Evolutionary conservation across 2,797 vertebrate genomes (phyloP), one percentile per base, ranked within the genome.

Genomic region (Okamejei kenojei): DNA sequence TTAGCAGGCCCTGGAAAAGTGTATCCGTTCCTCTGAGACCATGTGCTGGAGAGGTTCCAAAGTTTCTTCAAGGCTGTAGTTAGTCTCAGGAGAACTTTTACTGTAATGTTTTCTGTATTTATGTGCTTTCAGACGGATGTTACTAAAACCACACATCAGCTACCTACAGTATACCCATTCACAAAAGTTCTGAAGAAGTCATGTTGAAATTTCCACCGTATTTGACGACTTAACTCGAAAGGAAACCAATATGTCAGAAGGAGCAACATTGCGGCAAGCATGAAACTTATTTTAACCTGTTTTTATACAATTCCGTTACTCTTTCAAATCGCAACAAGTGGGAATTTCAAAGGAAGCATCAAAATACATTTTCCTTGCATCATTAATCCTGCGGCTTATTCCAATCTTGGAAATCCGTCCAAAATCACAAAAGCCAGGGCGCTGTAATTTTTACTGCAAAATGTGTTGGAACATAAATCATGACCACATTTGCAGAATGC

Each of bases 31-130:
- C 68, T 92, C 65, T 58, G 90, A 92, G 90, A 76, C 29, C 58
- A 92, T 63, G 17, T 29, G 26, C 90, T 74, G 65, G 90, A 92
- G 90, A 76, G 26, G 54, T 92, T 92, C 73, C 68, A 88, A 88
- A 92, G 90, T 92, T 76, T 76, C 90, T 76, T 54, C 38, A 76
- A 29, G 35, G 68, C 21, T 92, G 3, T 76, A 76, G 90, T 45
- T 45, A 45, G 71, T 76, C 90, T 92, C 90, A 54, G 35, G 90
- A 92, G 90, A 71, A 23, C 71, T 74, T 92, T 74, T 73, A 92
- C 71, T 76, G 29, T 45, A 74, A 92, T 92, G 35, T 92, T 74
- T 92, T 92, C 45, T 74, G 63, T 68, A 91, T 91, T 92, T 92
- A 74, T 73, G 38, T 92, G 73, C 68, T 76, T 74, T 74, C 23